These are phyloP conservation scores for Hyaena hyaena DNA, from an alignment of 2,113 vertebrate genomes.

Conservation along the genomic window DNA sequence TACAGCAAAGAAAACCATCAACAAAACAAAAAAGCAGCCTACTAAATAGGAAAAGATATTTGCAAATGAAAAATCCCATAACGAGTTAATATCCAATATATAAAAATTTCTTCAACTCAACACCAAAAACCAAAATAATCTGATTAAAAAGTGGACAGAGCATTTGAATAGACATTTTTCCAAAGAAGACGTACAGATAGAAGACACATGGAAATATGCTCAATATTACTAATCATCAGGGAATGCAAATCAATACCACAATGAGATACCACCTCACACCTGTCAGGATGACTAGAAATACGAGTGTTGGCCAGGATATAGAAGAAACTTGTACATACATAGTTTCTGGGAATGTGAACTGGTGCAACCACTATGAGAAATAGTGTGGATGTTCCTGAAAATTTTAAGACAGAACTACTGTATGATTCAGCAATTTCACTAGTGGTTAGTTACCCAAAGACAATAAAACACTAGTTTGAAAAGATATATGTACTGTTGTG, in stretches of 20 bases:
- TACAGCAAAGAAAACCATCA: neutral
- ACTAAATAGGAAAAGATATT: neutral
- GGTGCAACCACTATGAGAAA: neutral
- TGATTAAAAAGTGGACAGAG: neutral
- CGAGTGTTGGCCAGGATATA: neutral
- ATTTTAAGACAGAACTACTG: neutral
- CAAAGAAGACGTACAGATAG: neutral
- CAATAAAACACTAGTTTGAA: neutral
- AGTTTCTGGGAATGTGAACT: neutral
- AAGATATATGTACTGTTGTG: neutral
- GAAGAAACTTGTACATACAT: neutral
- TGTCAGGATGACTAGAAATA: neutral
- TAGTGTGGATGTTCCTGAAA: neutral
- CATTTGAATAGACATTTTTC: neutral
- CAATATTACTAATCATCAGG: neutral
- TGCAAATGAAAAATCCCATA: neutral
- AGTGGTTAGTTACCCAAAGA: neutral
- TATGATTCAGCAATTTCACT: neutral
- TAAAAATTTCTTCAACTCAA: neutral
- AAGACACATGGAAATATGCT: neutral
- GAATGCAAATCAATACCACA: neutral
- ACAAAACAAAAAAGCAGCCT: neutral
- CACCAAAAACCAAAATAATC: neutral
- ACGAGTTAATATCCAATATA: neutral
- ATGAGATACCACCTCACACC: neutral